These are phyloP conservation scores for Ptychadena robeensis DNA, from an alignment of 2,797 vertebrate genomes.

Conservation along the genomic window DNA sequence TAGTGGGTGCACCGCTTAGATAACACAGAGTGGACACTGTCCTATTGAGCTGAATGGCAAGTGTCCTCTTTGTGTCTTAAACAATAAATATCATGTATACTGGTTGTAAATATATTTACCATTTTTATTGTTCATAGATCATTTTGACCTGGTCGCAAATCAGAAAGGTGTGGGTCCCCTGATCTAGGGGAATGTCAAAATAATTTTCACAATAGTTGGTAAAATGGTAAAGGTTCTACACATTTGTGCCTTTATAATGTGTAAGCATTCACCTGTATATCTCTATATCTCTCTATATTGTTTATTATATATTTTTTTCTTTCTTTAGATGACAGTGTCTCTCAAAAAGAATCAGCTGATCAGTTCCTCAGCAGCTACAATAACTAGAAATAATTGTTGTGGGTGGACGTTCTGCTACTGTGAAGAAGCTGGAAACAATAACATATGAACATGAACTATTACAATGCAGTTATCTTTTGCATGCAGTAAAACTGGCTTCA, in stretches of 20 bases:
- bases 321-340: not conserved
- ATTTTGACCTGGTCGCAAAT: too few relatives aligned
- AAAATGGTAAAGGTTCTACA: not conserved
- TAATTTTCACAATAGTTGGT: too few relatives aligned
- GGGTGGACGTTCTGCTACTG: not conserved
- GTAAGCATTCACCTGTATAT: not conserved
- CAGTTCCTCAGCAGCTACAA: not conserved
- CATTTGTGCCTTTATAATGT: not conserved
- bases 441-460: not conserved
- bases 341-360: not conserved
- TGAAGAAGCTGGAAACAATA: not conserved
- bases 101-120: too few relatives aligned
- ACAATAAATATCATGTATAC: too few relatives aligned
- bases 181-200: too few relatives aligned
- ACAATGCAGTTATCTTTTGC: constrained; percentile 19
- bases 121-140: too few relatives aligned
- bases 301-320: too few relatives aligned
- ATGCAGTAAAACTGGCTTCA: not conserved
- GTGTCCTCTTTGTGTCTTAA: too few relatives aligned
- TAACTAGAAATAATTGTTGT: not conserved
- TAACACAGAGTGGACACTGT: too few relatives aligned
- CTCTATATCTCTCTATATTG: not conserved
- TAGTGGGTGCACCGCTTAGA: too few relatives aligned
- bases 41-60: too few relatives aligned
- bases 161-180: too few relatives aligned